Conservation (phyloP, 2,113 vertebrate genomes). For the Rhombomys opimus region DNA sequence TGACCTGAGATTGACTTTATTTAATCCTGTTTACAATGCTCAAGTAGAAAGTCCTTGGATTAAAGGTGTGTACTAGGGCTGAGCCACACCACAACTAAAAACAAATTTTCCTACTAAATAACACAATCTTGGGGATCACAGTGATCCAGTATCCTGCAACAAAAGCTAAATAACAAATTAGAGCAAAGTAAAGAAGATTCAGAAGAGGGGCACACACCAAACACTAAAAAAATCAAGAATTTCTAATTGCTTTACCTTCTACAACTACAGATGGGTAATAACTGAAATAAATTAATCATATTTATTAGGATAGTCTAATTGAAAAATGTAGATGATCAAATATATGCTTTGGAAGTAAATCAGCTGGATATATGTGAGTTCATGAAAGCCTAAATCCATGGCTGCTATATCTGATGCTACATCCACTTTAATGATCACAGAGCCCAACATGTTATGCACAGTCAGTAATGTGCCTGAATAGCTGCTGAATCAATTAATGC, state of each 20-base stretch:
- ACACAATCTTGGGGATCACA: too few relatives aligned
- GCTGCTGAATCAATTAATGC: background rate
- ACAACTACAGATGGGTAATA: background rate
- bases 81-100: too few relatives aligned
- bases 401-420: background rate
- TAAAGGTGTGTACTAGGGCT: too few relatives aligned
- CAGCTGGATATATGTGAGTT: background rate
- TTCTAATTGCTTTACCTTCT: background rate
- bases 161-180: background rate
- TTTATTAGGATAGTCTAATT: background rate
- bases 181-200: background rate
- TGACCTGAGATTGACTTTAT: too few relatives aligned
- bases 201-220: background rate
- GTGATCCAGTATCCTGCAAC: too few relatives aligned
- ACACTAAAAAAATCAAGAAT: background rate
- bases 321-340: background rate
- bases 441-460: background rate
- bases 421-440: too few relatives aligned
- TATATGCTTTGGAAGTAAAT: background rate
- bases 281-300: background rate
- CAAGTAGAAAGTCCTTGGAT: too few relatives aligned
- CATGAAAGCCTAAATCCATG: background rate
- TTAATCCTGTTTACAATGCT: too few relatives aligned
- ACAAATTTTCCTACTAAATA: too few relatives aligned
- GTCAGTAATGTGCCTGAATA: background rate